Evolutionary conservation across 2,113 vertebrate genomes (phyloP).

Genomic region (Pseudorhombus dupliciocellatus): DNA sequence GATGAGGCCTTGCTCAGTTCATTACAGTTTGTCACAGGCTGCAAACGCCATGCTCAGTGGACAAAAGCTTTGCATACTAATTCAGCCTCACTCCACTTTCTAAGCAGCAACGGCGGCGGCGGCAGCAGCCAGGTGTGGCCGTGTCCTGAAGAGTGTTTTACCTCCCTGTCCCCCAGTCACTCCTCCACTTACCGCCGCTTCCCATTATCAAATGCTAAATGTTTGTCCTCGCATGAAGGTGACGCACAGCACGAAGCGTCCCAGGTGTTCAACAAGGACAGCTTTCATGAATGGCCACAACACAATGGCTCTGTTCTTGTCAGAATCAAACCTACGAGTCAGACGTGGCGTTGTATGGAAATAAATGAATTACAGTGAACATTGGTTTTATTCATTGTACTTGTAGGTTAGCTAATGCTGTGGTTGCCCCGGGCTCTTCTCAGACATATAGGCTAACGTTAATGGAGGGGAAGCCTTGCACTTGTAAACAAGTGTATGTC

Average conservation of each 20-base stretch:
- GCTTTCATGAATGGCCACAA: constrained; percentile 26
- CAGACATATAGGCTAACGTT: no score
- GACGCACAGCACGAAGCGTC: constrained; percentile 44
- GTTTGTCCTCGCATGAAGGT: constrained; percentile 36
- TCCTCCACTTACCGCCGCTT: constrained; percentile 31
- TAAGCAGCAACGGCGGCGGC: constrained; percentile 22
- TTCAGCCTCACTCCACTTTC: constrained; percentile 53
- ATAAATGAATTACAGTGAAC: not conserved
- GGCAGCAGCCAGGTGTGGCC: constrained; percentile 49
- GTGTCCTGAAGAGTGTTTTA: constrained; percentile 44
- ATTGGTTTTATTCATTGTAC: not conserved
- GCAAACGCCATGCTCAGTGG: constrained; percentile 63
- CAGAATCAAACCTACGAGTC: constrained; percentile 12
- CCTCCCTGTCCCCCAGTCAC: constrained; percentile 17
- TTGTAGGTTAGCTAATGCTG: not conserved
- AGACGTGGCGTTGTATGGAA: not conserved
- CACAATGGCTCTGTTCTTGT: constrained; percentile 1
- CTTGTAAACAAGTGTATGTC: no score
- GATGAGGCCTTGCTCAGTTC: constrained; percentile 66
- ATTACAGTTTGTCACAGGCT: constrained; percentile 67
- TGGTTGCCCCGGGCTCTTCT: no score
- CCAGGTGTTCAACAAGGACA: constrained; percentile 33
- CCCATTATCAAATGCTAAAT: constrained; percentile 49
- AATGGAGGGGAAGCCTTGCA: no score
- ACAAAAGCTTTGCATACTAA: constrained; percentile 76